Conservation (phyloP, 2,888 invertebrate genomes). For the Apoda limacodes region DNA sequence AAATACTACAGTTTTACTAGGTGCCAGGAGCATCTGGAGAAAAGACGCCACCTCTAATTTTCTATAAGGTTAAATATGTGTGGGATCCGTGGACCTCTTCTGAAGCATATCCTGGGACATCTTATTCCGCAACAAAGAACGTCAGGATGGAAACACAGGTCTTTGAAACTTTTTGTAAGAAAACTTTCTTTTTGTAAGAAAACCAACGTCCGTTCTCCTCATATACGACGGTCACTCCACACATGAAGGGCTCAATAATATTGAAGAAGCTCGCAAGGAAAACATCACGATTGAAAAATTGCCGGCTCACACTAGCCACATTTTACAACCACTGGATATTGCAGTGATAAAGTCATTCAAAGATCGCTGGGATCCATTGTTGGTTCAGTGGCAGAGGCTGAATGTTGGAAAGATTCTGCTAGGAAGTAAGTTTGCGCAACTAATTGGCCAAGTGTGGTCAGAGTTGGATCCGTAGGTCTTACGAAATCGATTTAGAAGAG, state of each 20-base stretch:
- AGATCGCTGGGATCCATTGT: conserved; percentile 20
- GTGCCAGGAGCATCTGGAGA: conserved; percentile 21
- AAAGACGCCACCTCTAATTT: conserved; percentile 23
- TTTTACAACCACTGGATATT: conserved; percentile 21
- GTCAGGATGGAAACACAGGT: conserved; percentile 30
- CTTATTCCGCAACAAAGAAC: conserved; percentile 25
- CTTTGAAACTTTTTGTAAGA: conserved; percentile 22
- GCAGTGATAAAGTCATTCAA: conserved; percentile 23
- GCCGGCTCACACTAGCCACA: conserved; percentile 20
- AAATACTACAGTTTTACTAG: conserved; percentile 22
- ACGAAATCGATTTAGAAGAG: conserved; percentile 22
- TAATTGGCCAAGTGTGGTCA: conserved; percentile 21
- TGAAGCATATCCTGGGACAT: conserved; percentile 18
- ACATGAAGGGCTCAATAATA: conserved; percentile 16
- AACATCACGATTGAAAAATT: conserved; percentile 17
- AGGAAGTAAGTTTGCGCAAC: conserved; percentile 20
- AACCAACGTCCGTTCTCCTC: conserved; percentile 16
- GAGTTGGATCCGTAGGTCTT: conserved; percentile 17
- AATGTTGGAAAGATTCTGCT: conserved; percentile 13
- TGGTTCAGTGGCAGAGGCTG: conserved; percentile 21
- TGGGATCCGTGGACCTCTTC: conserved; percentile 25
- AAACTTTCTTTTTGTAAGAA: conserved; percentile 18
- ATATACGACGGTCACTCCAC: conserved; percentile 18
- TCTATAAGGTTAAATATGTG: conserved; percentile 23
- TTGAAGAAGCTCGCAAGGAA: conserved; percentile 15